Conservation (phyloP, 2,797 vertebrate genomes). For the Spheniscus humboldti region DNA sequence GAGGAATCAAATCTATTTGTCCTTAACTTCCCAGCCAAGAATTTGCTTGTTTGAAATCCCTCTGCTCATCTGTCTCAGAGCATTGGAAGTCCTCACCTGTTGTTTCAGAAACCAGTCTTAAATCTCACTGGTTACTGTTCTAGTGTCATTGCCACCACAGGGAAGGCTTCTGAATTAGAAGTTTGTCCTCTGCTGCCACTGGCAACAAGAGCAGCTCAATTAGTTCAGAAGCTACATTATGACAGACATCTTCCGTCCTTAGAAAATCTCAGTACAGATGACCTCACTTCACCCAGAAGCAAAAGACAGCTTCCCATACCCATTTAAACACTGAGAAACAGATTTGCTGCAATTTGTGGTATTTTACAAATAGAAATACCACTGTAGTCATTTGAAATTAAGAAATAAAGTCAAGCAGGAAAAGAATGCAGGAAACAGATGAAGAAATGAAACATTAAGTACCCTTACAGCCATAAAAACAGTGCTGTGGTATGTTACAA, state of each 20-base stretch:
- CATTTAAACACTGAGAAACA: neutral
- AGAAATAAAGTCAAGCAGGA: neutral
- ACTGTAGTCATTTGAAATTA: neutral
- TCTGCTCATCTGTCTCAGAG: neutral
- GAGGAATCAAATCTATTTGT: neutral
- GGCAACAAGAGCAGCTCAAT: constrained; percentile 31
- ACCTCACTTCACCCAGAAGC: constrained; percentile 29
- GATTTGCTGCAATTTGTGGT: neutral
- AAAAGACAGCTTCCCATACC: neutral
- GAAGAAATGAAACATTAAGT: neutral
- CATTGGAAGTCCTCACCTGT: constrained; percentile 8
- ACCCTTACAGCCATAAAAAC: neutral
- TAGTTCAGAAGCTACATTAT: neutral
- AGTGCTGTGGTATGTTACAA: neutral
- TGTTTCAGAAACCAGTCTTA: neutral
- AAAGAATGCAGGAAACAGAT: neutral
- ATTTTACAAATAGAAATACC: neutral
- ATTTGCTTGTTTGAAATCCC: neutral
- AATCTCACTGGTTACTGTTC: neutral
- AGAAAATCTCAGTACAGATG: constrained; percentile 3
- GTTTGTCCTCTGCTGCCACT: neutral
- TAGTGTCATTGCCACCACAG: neutral
- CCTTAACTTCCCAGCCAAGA: neutral
- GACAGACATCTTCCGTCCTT: neutral
- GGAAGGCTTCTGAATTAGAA: neutral